Evolutionary conservation across 2,797 vertebrate genomes (phyloP), one percentile per base, ranked within the genome.

Genomic region (Arnoldichthys spilopterus): DNA sequence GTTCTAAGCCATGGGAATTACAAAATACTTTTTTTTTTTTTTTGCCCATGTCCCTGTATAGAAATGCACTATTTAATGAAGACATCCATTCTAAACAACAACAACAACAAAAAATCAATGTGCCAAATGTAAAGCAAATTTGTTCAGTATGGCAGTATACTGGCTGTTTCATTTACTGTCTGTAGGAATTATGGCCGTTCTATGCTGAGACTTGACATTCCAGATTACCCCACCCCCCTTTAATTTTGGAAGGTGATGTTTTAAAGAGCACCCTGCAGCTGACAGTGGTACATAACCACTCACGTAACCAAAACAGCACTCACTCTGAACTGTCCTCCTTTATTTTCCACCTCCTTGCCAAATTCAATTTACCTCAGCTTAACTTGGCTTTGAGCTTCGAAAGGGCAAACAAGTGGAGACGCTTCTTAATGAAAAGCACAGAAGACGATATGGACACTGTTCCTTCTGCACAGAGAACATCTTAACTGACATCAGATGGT

Each of bases 291-390:
- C 78, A 81, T 91, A 91, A 87, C 95, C 94, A 91, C 95, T 92
- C 90, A 93, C 92, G 92, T 96, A 95, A 96, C 95, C 96, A 96
- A 97, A 97, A 96, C 94, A 91, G 93, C 95, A 94, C 93, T 32
- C 93, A 95, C 94, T 90, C 90, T 92, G 90, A 93, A 94, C 94
- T 92, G 79, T 93, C 84, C 85, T 93, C 88, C 91, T 85, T 70
- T n/a, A n/a, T 37, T 88, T 84, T 92, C 93, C 92, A 87, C 93
- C 95, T 91, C 91, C 93, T 96, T 98, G 95, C 96, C 96, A 98
- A 96, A 98, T 95, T 94, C 94, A 94, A 93, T 95, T 98, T 97
- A 97, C 96, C 96, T 98, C 96, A 96, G 95, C 93, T 94, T 95
- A 91, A 92, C 90, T 90, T 94, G 92, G 92, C 92, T 93, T 92